Evolutionary conservation across 2,888 invertebrate genomes (phyloP).

Genomic region (Mamestra brassicae): DNA sequence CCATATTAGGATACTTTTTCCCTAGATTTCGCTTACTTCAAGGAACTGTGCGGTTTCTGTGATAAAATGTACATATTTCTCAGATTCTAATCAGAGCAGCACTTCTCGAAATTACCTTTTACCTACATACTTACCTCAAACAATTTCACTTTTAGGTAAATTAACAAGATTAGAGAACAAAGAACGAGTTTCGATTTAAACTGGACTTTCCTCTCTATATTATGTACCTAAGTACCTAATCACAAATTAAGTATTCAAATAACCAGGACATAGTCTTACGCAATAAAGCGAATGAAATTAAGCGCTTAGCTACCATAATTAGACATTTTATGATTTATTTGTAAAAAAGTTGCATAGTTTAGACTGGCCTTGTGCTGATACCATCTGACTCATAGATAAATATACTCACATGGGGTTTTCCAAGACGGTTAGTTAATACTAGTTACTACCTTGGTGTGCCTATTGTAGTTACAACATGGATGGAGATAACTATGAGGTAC

Average conservation of each 20-base stretch:
- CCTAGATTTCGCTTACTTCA: too few species aligned
- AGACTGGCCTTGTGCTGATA: constrained; percentile 50
- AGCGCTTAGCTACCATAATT: constrained; percentile 30
- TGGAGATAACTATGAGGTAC: neutral
- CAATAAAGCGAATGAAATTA: constrained; percentile 49
- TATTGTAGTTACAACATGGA: constrained; percentile 1
- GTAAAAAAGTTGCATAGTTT: constrained; percentile 41
- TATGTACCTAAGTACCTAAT: neutral
- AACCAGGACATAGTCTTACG: constrained; percentile 51
- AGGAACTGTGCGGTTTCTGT: too few species aligned
- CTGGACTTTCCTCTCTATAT: neutral
- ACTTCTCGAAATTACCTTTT: neutral
- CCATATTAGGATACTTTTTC: too few species aligned
- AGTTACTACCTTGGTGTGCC: constrained; percentile 18
- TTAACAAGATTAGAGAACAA: neutral
- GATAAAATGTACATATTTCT: too few species aligned
- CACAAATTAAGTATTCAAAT: constrained; percentile 35
- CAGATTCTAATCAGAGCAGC: too few species aligned
- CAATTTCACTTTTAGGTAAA: too few species aligned
- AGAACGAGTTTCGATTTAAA: neutral
- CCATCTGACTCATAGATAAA: constrained; percentile 43
- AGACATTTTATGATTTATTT: constrained; percentile 54
- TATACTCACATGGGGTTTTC: constrained; percentile 59
- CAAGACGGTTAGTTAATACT: constrained; percentile 38
- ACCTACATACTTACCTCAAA: neutral